These are phyloP conservation scores for Girardinichthys multiradiatus DNA, from an alignment of 2,113 vertebrate species.

Conservation along the genomic window DNA sequence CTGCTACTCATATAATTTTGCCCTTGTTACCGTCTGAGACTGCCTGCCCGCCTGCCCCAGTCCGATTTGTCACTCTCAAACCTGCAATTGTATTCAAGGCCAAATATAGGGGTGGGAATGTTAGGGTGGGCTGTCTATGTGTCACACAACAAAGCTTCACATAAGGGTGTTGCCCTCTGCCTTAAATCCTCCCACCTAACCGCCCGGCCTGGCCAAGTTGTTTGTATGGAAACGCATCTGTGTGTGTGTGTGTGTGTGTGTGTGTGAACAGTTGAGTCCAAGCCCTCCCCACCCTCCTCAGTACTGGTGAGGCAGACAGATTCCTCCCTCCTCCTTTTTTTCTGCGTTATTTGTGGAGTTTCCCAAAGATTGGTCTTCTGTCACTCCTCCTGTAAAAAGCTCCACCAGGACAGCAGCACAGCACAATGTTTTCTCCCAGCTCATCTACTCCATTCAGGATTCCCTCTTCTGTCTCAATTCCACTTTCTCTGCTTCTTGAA, in stretches of 20 bases:
- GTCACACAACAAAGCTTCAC: conserved; percentile 79
- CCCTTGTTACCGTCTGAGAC: conserved; percentile 70
- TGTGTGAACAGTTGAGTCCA: conserved; percentile 54
- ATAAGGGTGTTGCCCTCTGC: conserved; percentile 80
- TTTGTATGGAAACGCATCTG: conserved; percentile 69
- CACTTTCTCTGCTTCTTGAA: neutral
- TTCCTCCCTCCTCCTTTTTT: conserved; percentile 57
- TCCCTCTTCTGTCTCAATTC: neutral
- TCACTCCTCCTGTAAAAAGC: conserved; percentile 42
- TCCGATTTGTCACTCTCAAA: conserved; percentile 81
- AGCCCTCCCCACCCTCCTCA: conserved; percentile 70
- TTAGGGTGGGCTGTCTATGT: conserved; percentile 79
- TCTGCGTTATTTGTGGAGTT: conserved; percentile 61
- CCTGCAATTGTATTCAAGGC: conserved; percentile 86
- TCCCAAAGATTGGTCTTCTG: conserved; percentile 54
- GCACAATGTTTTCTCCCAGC: conserved; percentile 30
- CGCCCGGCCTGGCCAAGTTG: conserved; percentile 73
- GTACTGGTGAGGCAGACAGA: conserved; percentile 64
- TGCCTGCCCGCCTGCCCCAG: conserved; percentile 53
- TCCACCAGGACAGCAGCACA: conserved; percentile 26
- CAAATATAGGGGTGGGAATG: conserved; percentile 82
- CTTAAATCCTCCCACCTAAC: conserved; percentile 80
- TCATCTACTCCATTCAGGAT: conserved; percentile 10
- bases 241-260: conserved; percentile 32
- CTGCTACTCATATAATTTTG: conserved; percentile 48